Evolutionary conservation across 35 echinoderm and acorn worm species (phyloP).

Genomic region (Hemicentrotus pulcherrimus): DNA sequence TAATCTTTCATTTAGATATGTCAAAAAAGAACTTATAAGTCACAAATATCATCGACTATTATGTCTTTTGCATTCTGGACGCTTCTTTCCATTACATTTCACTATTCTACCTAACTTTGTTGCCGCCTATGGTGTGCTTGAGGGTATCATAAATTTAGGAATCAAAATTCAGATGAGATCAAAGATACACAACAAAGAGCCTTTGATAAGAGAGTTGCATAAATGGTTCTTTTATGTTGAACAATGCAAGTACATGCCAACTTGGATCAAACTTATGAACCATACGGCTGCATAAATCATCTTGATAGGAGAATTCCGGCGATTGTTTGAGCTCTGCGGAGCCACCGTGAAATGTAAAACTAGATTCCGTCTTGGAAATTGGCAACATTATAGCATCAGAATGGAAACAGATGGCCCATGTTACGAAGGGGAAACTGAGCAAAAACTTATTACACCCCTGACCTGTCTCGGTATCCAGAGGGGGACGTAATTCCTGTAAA

Average conservation of each 20-base stretch:
- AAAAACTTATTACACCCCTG: conserved; percentile 3
- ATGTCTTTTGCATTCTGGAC: too few relatives aligned
- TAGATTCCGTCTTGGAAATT: background rate
- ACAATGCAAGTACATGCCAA: background rate
- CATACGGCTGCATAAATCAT: conserved; percentile 1
- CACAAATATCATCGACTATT: background rate
- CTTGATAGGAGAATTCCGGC: background rate
- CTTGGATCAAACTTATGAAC: background rate
- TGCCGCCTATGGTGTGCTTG: background rate
- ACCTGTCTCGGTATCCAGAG: background rate
- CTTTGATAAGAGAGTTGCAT: background rate
- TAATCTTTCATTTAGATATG: background rate
- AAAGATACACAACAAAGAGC: background rate
- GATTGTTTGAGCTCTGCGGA: background rate
- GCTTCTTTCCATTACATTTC: too few relatives aligned
- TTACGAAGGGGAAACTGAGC: background rate
- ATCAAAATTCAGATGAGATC: background rate
- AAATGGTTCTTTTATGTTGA: background rate
- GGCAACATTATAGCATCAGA: background rate
- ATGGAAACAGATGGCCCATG: conserved; percentile 2
- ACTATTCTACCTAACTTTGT: too few relatives aligned
- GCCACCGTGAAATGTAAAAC: background rate
- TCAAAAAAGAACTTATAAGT: background rate
- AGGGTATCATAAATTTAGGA: background rate
- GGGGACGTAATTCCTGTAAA: background rate